phyloP scores from a whole-genome alignment of 2,113 vertebrate genomes.

The Nanorana parkeri region DNA sequence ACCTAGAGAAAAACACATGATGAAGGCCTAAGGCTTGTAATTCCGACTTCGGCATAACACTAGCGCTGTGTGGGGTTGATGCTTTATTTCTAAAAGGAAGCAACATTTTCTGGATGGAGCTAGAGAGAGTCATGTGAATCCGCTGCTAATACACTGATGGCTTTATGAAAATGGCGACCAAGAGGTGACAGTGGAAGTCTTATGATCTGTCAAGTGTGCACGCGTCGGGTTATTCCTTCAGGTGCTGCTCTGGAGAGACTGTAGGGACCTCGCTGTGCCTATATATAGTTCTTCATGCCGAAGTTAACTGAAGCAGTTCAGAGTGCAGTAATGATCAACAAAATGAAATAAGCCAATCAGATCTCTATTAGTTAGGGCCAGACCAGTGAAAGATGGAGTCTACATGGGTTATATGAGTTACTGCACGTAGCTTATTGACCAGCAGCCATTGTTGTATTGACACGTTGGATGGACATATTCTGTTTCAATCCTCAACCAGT shows the following conservation, averaged over 20 bases:
- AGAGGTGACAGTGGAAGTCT: conserved; percentile 30
- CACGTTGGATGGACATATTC: no score
- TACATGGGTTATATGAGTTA: no score
- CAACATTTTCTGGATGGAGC: conserved; percentile 12
- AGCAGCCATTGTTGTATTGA: no score
- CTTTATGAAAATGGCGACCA: conserved; percentile 25
- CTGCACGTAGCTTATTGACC: no score
- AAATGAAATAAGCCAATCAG: no score
- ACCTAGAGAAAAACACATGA: conserved; percentile 52
- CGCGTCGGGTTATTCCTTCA: not conserved
- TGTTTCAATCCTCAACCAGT: no score
- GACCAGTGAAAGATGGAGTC: no score
- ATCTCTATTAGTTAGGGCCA: no score
- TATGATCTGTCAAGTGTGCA: conserved; percentile 14
- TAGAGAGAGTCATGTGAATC: conserved; percentile 41
- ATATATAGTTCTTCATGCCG: not conserved
- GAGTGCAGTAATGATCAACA: no score
- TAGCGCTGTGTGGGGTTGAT: conserved; percentile 1
- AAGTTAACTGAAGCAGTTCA: not conserved
- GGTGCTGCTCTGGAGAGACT: conserved; percentile 12
- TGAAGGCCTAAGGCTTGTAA: conserved; percentile 29
- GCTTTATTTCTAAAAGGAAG: conserved; percentile 22
- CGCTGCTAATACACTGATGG: conserved; percentile 27
- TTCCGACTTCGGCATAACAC: conserved; percentile 9
- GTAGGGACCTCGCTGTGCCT: not conserved